Evolutionary conservation across 2,888 invertebrate species (phyloP), one percentile per base, ranked within the genome.

Genomic region (Deroplatys truncata): DNA sequence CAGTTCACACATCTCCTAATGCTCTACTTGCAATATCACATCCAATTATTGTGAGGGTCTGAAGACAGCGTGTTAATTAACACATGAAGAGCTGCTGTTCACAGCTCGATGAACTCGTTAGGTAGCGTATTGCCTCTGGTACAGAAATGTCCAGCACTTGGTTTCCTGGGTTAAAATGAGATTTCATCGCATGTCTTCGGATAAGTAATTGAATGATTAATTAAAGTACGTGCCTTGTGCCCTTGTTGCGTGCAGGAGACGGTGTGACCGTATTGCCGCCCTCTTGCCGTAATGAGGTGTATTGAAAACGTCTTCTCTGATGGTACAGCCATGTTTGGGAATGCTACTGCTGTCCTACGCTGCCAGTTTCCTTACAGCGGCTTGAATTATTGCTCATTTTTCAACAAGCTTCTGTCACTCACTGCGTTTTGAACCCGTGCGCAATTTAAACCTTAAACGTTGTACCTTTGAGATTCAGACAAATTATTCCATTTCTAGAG

Each of bases 261-360:
- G 49, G 49, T 49, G 72, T 29, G 43, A 7, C 56, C 72, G 56
- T 29, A 86, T 72, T 82, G 82, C 56, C 82, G 56, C 86, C 86
- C 28, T 72, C 86, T 31, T 86, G 86, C 20, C 56, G 86, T 86
- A 86, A 86, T 86, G 86, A 86, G 72, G 28, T 28, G 82, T 86
- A 86, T 86, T 86, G 86, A 86, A 86, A 86, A 72, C 56, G 25
- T 86, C 29, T 72, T 86, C 16, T 29, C 29, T 72, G 56, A 72
- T 25, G 16, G 56, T 72, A 72, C 56, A 72, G 0, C 56, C 56
- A 25, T 72, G 56, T 72, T 72, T 72, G 56, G 56, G 56, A 72
- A 25, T 72, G 56, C 56, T 72, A 72, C 56, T 72, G 56, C 25
- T 72, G 56, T 72, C 56, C 25, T 72, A 16, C 16, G 56, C 56